Base-by-base conservation (phyloP, 2,888 invertebrate species). In the Lepidonotus clava region DNA sequence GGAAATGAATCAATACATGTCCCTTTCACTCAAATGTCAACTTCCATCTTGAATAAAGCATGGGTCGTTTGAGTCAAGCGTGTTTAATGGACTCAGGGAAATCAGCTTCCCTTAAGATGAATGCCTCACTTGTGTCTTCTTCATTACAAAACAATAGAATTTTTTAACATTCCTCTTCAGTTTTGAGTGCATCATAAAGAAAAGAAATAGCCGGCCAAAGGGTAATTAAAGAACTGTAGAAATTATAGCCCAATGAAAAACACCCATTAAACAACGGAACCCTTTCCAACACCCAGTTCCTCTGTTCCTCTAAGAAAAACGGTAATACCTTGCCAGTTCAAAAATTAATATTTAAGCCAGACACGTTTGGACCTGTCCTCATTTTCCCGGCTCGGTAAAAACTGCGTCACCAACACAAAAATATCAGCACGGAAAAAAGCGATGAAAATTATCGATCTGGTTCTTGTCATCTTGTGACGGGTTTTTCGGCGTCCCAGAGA, bases 221-320 rank as follows among this genome's bases (percentile, higher is more conserved):
- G 61, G 61, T 61, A 61, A 61, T 61, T 61, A 61, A 61, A 61
- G 61, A 61, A 61, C 61, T 61, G 61, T 61, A 61, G 61, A 61
- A 61, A 61, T 61, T 61, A 61, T 61, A 61, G 61, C 61, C 28
- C 61, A n/a, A 61, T 28, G 5, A 61, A 61, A 61, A 61, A 61
- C 61, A 61, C 1, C 61, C 5, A 61, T 61, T 61, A 61, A 61
- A 61, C 61, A 28, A 28, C 24, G 61, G 61, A 61, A 61, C 61
- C 61, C 61, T 28, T 61, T 61, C 61, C 28, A 61, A 61, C 61
- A 61, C 61, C 14, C 24, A 2, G 53, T 46, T 24, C 61, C 24
- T 61, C 61, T 14, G 61, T 61, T 61, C 5, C 28, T 61, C 61
- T 5, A 28, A 11, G 28, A 61, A 56, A 61, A 61, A 61, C n/a